Evolutionary conservation across 2,113 vertebrate genomes (phyloP).

Genomic region (Triplophysa tibetana): DNA sequence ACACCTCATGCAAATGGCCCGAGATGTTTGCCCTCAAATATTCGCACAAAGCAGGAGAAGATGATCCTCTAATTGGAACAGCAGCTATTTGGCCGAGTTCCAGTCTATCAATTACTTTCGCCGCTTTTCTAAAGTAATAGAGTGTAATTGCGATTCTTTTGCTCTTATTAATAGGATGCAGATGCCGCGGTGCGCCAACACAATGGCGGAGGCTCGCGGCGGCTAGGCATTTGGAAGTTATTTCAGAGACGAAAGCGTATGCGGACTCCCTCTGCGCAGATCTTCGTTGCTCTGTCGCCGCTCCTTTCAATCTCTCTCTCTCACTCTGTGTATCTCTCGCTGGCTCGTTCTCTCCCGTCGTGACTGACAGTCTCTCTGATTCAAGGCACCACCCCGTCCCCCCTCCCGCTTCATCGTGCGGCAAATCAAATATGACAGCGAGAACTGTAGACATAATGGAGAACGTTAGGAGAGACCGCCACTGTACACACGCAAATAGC

Average conservation of each 20-base stretch:
- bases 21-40: conserved; percentile 62
- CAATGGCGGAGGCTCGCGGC: conserved; percentile 48
- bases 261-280: conserved; percentile 25
- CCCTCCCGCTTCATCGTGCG: conserved; percentile 46
- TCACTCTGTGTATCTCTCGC: conserved; percentile 4
- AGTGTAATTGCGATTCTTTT: conserved; percentile 60
- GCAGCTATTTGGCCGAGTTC: conserved; percentile 58
- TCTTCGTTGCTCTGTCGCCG: conserved; percentile 26
- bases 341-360: background rate
- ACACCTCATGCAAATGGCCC: conserved; percentile 58
- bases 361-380: conserved; percentile 55
- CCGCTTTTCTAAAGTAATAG: conserved; percentile 56
- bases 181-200: conserved; percentile 44
- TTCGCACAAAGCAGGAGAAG: conserved; percentile 52
- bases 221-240: conserved; percentile 45
- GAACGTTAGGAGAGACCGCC: conserved; percentile 54
- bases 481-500: conserved; percentile 61
- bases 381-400: conserved; percentile 19
- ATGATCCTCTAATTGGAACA: conserved; percentile 58
- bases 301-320: conserved; percentile 26
- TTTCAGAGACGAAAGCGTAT: conserved; percentile 51
- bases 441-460: conserved; percentile 63
- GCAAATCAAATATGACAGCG: conserved; percentile 68
- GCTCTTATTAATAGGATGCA: conserved; percentile 57
- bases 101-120: conserved; percentile 59